Conservation (phyloP, 2,113 vertebrate genomes). For the Labeo rohita region DNA sequence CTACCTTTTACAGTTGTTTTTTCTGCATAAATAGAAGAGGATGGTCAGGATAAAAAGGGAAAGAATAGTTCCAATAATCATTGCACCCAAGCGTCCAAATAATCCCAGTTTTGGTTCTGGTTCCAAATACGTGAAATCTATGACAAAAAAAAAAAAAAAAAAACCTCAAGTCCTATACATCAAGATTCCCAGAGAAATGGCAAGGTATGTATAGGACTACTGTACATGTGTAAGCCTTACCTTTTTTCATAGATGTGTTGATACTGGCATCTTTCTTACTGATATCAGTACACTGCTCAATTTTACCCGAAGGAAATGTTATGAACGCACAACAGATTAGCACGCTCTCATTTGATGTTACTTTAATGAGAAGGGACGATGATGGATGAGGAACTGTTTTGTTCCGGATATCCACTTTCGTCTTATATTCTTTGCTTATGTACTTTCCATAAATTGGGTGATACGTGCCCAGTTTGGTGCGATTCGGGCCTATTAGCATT, state of each 20-base stretch:
- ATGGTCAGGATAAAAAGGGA: conserved; percentile 31
- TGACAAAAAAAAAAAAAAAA: background rate
- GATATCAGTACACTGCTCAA: conserved; percentile 48
- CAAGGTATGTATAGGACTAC: background rate
- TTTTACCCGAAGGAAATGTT: conserved; percentile 60
- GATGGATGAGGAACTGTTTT: background rate
- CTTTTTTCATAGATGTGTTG: conserved; percentile 5
- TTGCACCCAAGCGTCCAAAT: conserved; percentile 36
- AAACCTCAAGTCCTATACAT: background rate
- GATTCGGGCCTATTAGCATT: conserved; percentile 36
- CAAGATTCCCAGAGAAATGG: background rate
- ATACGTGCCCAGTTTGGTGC: conserved; percentile 54
- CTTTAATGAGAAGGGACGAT: conserved; percentile 46
- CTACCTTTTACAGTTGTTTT: conserved; percentile 48
- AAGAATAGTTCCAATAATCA: conserved; percentile 48
- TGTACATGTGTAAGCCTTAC: conserved; percentile 30
- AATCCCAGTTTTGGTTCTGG: conserved; percentile 11
- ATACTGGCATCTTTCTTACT: conserved; percentile 16
- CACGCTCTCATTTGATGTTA: conserved; percentile 12
- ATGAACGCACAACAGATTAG: conserved; percentile 59
- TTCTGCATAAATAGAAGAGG: conserved; percentile 35
- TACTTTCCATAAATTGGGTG: conserved; percentile 41
- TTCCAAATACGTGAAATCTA: conserved; percentile 12
- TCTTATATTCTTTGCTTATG: conserved; percentile 15
- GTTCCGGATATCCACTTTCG: conserved; percentile 37